Base-by-base conservation (phyloP, 1,140 invertebrate genomes). In the Globodera ellingtonae region DNA sequence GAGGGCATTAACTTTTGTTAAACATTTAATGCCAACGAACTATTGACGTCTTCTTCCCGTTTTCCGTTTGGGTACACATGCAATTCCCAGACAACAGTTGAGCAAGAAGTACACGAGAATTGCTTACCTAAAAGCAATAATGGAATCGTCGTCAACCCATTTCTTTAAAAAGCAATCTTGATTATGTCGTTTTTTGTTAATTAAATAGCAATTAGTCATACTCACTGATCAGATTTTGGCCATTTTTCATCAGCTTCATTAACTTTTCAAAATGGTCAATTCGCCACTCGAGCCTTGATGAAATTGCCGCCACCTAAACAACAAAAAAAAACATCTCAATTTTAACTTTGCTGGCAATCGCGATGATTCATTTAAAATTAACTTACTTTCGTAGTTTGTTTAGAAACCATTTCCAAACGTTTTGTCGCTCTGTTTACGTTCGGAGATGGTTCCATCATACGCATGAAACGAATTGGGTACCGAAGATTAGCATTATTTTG, bases 61-160 rank as follows among this genome's bases (percentile, higher is more conserved):
- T 88, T 88, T 47, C 87, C 87, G 73, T 88, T 88, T n/a, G 87
- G 87, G 79, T 88, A 88, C 2, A 88, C 85, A 79, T 88, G 87
- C 44, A 88, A 71, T 78, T 88, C 87, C 87, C 87, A 88, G 52
- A 85, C 72, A 10, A 88, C 88, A 0, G 84, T 81, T 6, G 88
- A 81, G 9, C 84, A 87, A 10, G 76, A 72, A 52, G 80, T 70
- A 56, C 81, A 82, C 9, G 79, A 81, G 48, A 82, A 82, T 46
- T 82, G 81, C 50, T 82, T 82, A 24, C 70, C 72, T 79, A 75
- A 78, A 52, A 56, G 8, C 24, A 4, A 0, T 8, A 74, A 70
- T 74, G 21, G 18, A 35, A 35, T 35, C 35, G 1, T 0, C 0
- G 1, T 24, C 35, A 35, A 35, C 35, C 35, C 2, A 35, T 35